Evolutionary conservation across 2,113 vertebrate species (phyloP).

Genomic region (Zootoca vivipara): DNA sequence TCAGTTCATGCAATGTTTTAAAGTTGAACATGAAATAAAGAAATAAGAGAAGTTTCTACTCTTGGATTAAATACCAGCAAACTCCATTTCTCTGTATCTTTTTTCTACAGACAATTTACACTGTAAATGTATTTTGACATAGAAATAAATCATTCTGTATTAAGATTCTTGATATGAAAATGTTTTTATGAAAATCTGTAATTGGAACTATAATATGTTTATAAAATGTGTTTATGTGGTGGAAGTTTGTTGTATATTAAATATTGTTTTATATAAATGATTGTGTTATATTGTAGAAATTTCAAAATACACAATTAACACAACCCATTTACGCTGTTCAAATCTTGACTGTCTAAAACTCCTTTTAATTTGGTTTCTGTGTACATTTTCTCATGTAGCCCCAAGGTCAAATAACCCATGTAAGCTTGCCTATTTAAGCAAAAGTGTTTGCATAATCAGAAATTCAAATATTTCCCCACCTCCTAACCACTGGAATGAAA

Average conservation of each 20-base stretch:
- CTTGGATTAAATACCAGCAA: conserved; percentile 74
- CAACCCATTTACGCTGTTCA: conserved; percentile 12
- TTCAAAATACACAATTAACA: conserved; percentile 19
- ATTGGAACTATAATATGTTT: conserved; percentile 78
- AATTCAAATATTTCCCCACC: not conserved
- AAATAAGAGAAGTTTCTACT: conserved; percentile 59
- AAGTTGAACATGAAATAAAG: conserved; percentile 60
- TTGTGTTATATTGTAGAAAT: conserved; percentile 58
- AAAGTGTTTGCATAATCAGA: not conserved
- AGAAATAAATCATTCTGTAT: conserved; percentile 80
- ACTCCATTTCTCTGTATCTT: conserved; percentile 72
- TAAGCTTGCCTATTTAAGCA: not conserved
- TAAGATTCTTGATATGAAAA: conserved; percentile 80
- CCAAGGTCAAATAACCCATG: not conserved
- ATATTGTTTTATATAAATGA: conserved; percentile 81
- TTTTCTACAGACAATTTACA: conserved; percentile 72
- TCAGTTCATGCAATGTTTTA: conserved; percentile 52
- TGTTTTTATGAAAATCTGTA: conserved; percentile 81
- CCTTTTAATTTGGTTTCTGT: not conserved
- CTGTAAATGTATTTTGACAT: conserved; percentile 84
- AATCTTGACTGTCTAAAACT: not conserved
- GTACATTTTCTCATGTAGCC: not conserved
- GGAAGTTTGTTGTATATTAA: conserved; percentile 81
- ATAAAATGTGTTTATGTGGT: conserved; percentile 81
- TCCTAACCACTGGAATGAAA: not conserved